Percentiles rank a stretch among this genome's conserved stretches.
Conservation (phyloP, 2,113 vertebrate genomes). For the Canis aureus region DNA sequence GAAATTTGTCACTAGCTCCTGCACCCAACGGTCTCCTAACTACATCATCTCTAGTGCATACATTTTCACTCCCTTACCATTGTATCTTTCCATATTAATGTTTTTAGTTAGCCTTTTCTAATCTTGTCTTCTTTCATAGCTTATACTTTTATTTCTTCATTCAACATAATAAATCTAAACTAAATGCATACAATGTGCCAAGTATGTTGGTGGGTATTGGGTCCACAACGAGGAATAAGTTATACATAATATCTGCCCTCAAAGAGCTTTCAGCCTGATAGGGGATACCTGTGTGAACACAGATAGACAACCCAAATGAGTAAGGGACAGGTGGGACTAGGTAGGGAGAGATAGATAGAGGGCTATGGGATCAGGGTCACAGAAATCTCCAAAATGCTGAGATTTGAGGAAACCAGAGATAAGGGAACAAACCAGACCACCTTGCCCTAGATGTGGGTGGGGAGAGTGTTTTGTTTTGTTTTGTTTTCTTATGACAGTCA, state of each 20-base stretch:
- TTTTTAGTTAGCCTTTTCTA: not conserved
- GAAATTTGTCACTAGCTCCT: not conserved
- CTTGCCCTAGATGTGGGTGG: too few relatives aligned
- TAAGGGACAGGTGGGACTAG: too few relatives aligned
- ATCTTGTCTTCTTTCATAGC: not conserved
- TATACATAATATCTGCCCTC: not conserved
- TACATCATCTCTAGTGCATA: not conserved
- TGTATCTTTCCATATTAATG: not conserved
- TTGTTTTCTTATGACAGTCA: too few relatives aligned
- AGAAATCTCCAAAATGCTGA: too few relatives aligned
- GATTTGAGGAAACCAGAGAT: too few relatives aligned
- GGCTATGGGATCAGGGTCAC: too few relatives aligned
- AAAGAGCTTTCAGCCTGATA: not conserved
- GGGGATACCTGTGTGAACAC: accelerated
- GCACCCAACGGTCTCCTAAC: not conserved
- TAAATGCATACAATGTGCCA: not conserved
- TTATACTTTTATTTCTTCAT: not conserved
- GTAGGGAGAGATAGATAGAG: too few relatives aligned
- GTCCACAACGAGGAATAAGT: not conserved
- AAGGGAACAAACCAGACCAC: too few relatives aligned
- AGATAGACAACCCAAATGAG: too few relatives aligned
- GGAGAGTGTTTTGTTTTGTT: too few relatives aligned
- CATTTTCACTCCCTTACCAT: not conserved
- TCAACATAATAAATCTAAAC: not conserved
- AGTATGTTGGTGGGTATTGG: not conserved